Percentiles rank a stretch among this genome's conserved stretches.
Evolutionary conservation across 2,113 vertebrate species (phyloP).

Genomic region (Lepus europaeus): DNA sequence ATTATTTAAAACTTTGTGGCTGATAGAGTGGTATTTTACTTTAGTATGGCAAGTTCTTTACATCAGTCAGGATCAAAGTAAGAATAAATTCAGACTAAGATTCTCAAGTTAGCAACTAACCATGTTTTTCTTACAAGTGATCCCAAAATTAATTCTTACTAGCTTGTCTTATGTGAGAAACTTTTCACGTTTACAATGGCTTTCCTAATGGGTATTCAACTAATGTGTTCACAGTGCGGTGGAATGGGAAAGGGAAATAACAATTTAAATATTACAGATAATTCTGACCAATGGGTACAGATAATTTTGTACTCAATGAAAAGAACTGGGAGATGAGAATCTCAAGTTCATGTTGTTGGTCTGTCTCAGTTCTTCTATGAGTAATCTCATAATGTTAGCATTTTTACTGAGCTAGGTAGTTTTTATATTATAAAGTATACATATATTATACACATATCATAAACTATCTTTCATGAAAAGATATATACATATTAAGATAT

Average conservation of each 20-base stretch:
- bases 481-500: too few relatives aligned
- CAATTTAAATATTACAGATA: neutral
- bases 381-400: neutral
- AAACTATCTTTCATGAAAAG: too few relatives aligned
- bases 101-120: constrained; percentile 18
- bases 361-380: neutral
- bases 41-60: constrained; percentile 26
- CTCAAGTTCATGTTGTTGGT: neutral
- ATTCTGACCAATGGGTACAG: neutral
- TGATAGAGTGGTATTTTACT: neutral
- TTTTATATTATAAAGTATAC: neutral
- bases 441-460: too few relatives aligned
- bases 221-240: neutral
- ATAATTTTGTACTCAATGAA: neutral
- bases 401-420: neutral
- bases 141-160: constrained; percentile 62
- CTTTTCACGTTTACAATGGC: constrained; percentile 36
- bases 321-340: neutral
- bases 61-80: constrained; percentile 18
- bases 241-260: constrained; percentile 2
- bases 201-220: constrained; percentile 42
- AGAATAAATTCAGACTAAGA: constrained; percentile 20
- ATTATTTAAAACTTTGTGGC: neutral
- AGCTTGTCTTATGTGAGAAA: constrained; percentile 12
- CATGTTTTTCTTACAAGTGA: constrained; percentile 41